phyloP scores from a whole-genome alignment of 2,797 vertebrate species.

The Characodon lateralis region DNA sequence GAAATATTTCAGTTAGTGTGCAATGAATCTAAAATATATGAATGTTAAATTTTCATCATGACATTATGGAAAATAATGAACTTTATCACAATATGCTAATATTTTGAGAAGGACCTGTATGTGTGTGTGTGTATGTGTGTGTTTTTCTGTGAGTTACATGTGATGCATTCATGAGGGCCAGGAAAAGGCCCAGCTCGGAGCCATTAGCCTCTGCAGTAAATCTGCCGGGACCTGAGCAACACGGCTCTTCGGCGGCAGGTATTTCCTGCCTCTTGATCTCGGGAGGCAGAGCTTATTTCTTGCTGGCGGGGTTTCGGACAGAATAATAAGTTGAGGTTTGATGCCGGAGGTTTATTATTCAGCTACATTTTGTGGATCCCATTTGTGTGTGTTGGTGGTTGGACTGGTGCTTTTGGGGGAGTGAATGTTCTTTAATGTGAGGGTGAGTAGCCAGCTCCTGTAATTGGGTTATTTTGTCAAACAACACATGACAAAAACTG shows the following conservation, averaged over 20 bases:
- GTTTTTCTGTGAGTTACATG: slow-evolving; percentile 34
- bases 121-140: not conserved
- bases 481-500: slow-evolving; percentile 7
- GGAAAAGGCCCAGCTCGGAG: slow-evolving; percentile 57
- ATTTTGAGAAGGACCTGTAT: too few relatives aligned
- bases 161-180: slow-evolving; percentile 58
- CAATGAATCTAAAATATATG: too few relatives aligned
- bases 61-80: too few relatives aligned
- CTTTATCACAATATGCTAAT: too few relatives aligned
- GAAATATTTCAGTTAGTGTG: too few relatives aligned
- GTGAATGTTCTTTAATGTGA: not conserved
- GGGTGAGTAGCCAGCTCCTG: slow-evolving; percentile 19
- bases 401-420: not conserved
- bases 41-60: too few relatives aligned
- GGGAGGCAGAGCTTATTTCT: slow-evolving; percentile 66
- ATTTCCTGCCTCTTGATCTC: slow-evolving; percentile 84
- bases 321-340: slow-evolving; percentile 72
- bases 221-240: slow-evolving; percentile 64
- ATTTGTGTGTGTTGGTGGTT: slow-evolving; percentile 1
- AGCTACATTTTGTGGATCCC: slow-evolving; percentile 49
- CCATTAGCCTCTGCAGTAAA: slow-evolving; percentile 75
- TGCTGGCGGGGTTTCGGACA: slow-evolving; percentile 69
- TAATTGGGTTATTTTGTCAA: slow-evolving; percentile 45
- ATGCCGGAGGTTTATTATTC: slow-evolving; percentile 80
- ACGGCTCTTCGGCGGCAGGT: slow-evolving; percentile 66